Evolutionary conservation across 2,113 vertebrate species (phyloP), one percentile per base, ranked within the genome.

Genomic region (Chiloscyllium plagiosum): DNA sequence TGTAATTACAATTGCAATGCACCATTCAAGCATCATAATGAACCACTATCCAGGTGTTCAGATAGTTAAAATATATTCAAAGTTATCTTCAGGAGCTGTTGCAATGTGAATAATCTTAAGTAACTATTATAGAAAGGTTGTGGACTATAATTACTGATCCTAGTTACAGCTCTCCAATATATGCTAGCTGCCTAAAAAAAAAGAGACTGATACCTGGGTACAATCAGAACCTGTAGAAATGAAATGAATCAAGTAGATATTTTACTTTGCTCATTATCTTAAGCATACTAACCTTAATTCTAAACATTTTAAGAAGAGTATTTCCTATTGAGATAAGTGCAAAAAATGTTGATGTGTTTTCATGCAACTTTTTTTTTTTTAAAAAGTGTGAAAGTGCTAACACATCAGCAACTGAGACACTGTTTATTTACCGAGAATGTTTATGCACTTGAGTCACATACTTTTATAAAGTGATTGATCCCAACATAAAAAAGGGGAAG

Each of bases 401-500:
- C 24, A 17, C 13, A 69, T 72, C 69, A 95, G 26, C 72, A 68
- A 94, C 17, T 10, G 47, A 72, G 20, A 24, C 69, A 72, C 94
- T 50, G 69, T 42, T 72, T 70, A 70, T 76, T 95, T 50, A 95
- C 37, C 42, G 72, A 50, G 68, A 50, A 37, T 66, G 50, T 94
- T 70, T 94, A 52, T 47, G 6, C 1, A 70, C 93, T 61, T 52
- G 33, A 37, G 61, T 92, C 61, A 95, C 8, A 70, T 50, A 72
- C 42, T 95, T 95, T 95, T 95, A 72, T 47, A 47, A 72, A 95
- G 69, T 72, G 94, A 90, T 70, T 8, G 70, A 95, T 68, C 26
- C 42, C 68, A 72, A 72, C 24, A n/a, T 17, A 95, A 66, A 19
- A 95, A 66, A 19, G 89, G 29, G 7, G 66, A 52, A 68, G 19